Evolutionary conservation across 2,113 vertebrate species (phyloP), one percentile per base, ranked within the genome.

Genomic region (Tetraodon nigroviridis): DNA sequence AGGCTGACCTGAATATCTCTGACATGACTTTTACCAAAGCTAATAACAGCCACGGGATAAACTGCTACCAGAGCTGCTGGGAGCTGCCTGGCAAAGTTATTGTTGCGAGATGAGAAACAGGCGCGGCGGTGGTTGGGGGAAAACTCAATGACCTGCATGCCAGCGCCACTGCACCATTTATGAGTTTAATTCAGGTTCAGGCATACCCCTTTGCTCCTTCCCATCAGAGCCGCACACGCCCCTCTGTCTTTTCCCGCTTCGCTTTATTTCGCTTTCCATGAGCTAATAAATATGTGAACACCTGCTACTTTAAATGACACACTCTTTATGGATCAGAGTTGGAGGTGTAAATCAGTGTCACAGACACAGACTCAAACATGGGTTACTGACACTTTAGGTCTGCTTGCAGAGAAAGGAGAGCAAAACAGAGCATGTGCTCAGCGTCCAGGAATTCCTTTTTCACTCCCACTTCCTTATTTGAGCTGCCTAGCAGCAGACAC

Each of bases 291-390:
- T 69, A 54, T 68, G 68, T 37, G 75, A 83, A 88, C 86, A 89
- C 84, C 84, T 89, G 87, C 80, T 86, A 79, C 83, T 88, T 85
- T 76, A 83, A 84, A 85, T 81, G 77, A 83, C 83, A 79, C 61
- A 55, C 75, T 81, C 73, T 82, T 80, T 85, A 76, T 81, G 53
- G 70, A 71, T 73, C 55, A 54, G 76, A 32, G 63, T 61, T 58
- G 64, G 59, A 74, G 50, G 78, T 81, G 80, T 86, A 88, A 87
- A 86, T 84, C 79, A 84, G 65, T 50, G 63, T 50, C 44, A 12
- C 44, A 53, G 60, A 53, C 46, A 50, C 55, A 64, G 61, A 14
- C 71, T 57, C 17, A 1, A 67, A 71, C 47, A 75, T 61, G 66
- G 67, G 73, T 72, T 76, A 83, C 67, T 73, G 76, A 83, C 73